Evolutionary conservation across 2,888 invertebrate species (phyloP).

Genomic region (Calliopum simillimum): DNA sequence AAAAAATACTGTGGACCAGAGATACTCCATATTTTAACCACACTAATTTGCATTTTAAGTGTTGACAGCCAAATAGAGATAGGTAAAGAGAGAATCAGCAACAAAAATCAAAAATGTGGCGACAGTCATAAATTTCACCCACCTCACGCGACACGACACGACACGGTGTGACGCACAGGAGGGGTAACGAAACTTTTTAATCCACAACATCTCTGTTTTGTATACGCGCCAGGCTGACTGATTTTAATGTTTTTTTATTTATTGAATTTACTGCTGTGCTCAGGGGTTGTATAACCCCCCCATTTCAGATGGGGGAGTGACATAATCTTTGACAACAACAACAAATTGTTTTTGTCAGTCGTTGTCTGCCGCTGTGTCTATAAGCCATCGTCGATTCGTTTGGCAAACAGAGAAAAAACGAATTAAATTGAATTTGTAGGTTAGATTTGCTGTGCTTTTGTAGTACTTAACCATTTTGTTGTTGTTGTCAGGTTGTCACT

Average conservation of each 20-base stretch:
- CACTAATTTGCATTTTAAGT: conserved; percentile 24
- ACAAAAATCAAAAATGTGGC: not conserved
- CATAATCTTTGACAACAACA: not conserved
- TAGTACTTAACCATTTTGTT: too few species aligned
- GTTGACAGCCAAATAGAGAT: not conserved
- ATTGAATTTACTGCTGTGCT: not conserved
- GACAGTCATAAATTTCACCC: conserved; percentile 16
- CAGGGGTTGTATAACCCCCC: not conserved
- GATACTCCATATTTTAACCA: not conserved
- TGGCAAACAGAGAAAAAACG: not conserved
- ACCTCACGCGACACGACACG: not conserved
- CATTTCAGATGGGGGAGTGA: not conserved
- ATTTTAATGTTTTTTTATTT: conserved; percentile 9
- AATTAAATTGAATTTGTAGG: conserved; percentile 4
- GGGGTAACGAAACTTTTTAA: not conserved
- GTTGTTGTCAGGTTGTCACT: not conserved
- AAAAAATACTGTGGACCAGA: not conserved
- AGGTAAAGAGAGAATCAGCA: not conserved
- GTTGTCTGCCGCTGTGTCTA: conserved; percentile 3
- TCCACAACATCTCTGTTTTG: not conserved
- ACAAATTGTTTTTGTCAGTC: not conserved
- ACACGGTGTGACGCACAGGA: too few species aligned
- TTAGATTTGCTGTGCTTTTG: too few species aligned
- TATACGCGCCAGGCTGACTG: not conserved
- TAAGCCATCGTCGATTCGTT: too few species aligned